Conservation (phyloP, 2,888 invertebrate genomes). For the Agonum fuliginosum region DNA sequence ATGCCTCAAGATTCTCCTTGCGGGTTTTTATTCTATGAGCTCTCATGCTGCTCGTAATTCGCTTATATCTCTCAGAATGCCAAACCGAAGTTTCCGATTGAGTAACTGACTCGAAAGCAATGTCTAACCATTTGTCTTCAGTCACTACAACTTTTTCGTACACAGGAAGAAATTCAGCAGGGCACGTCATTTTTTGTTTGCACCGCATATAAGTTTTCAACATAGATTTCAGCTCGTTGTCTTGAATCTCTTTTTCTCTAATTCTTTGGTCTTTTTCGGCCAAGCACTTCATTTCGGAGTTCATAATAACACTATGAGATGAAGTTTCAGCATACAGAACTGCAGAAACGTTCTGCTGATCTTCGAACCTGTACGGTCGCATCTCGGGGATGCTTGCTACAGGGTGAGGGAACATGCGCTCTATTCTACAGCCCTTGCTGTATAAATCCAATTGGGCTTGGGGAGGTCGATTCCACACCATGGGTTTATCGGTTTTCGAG, state of each 20-base stretch:
- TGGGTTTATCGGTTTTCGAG: too few relatives aligned
- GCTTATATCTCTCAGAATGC: neutral
- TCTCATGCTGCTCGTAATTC: neutral
- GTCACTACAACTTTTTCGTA: neutral
- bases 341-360: too few relatives aligned
- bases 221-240: neutral
- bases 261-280: too few relatives aligned
- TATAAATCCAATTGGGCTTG: too few relatives aligned
- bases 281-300: too few relatives aligned
- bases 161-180: neutral
- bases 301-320: too few relatives aligned
- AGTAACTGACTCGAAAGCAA: neutral
- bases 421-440: too few relatives aligned
- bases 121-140: neutral
- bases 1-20: neutral
- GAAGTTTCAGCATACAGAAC: too few relatives aligned
- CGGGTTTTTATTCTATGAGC: constrained; percentile 7
- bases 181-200: neutral
- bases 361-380: too few relatives aligned
- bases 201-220: neutral
- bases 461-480: too few relatives aligned
- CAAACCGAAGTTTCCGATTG: neutral
- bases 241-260: neutral
- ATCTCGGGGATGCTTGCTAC: too few relatives aligned
- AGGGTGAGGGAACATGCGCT: too few relatives aligned